Percentiles rank a stretch among this genome's conserved stretches.
phyloP scores from a whole-genome alignment of 2,113 vertebrate species.

The Anoplopoma fimbria region DNA sequence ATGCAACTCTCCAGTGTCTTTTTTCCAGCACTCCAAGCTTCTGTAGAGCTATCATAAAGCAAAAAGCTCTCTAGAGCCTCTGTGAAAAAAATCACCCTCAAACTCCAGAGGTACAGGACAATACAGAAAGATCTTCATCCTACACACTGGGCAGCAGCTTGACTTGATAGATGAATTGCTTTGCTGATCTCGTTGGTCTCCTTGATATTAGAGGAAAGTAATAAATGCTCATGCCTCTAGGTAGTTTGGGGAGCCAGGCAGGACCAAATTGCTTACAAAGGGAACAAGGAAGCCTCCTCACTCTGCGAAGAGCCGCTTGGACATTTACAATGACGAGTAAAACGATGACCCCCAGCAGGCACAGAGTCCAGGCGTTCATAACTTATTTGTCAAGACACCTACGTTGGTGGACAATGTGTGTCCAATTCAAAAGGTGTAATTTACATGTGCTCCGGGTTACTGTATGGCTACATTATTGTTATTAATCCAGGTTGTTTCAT shows the following conservation, averaged over 20 bases:
- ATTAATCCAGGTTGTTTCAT: neutral
- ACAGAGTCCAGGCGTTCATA: conserved; percentile 1
- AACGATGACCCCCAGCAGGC: conserved; percentile 8
- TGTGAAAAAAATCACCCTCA: conserved; percentile 37
- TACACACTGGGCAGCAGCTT: conserved; percentile 49
- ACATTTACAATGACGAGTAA: conserved; percentile 1
- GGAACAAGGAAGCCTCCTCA: conserved; percentile 10
- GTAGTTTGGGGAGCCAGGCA: conserved; percentile 36
- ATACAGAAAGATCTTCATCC: conserved; percentile 51
- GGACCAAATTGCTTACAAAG: conserved; percentile 51
- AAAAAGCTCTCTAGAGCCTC: conserved; percentile 49
- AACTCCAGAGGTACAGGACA: conserved; percentile 52
- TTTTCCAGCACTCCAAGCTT: conserved; percentile 12
- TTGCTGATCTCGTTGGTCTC: conserved; percentile 63
- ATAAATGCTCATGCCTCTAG: conserved; percentile 67
- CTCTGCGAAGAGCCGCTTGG: conserved; percentile 12
- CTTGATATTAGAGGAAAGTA: conserved; percentile 71
- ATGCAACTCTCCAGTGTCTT: neutral
- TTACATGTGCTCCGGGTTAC: neutral
- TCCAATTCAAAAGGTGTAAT: neutral
- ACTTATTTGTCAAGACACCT: conserved; percentile 20
- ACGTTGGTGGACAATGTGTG: neutral
- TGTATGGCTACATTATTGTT: neutral
- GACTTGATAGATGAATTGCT: conserved; percentile 71
- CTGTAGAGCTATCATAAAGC: conserved; percentile 34